Evolutionary conservation across 2,797 vertebrate genomes (phyloP), one percentile per base, ranked within the genome.

Genomic region (Chaetophractus vellerosus): DNA sequence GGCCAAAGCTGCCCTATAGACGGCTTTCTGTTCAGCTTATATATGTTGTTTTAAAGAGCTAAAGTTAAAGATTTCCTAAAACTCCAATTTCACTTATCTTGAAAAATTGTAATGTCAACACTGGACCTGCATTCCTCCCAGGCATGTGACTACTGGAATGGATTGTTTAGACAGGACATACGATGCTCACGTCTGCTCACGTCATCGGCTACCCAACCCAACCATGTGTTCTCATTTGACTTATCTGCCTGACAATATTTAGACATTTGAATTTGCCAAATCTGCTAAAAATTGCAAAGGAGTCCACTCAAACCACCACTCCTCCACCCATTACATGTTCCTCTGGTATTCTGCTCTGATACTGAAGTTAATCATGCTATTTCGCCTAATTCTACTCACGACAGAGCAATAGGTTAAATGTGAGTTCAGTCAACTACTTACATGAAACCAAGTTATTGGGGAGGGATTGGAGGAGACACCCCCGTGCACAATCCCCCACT

Each of bases 81-180:
- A 85, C 26, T 78, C 6, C 23, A 55, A 63, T 78, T 69, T 95
- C 59, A 81, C 64, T 88, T 88, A 72, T 74, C 61, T 95, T 88
- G 52, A 75, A 63, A 91, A 61, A 89, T 7, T 15, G 6, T 28
- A 61, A 36, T 33, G 38, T 33, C 33, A 86, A 80, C 28, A 28
- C 1, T 50, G 21, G 28, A 31, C 36, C 55, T n/a, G 3, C 7
- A 78, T 21, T 38, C 50, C 19, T 74, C 23, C 75, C 16, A 28
- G 28, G 57, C 41, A 88, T 38, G 5, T 6, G 8, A 50, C 48
- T 81, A 9, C 21, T 76, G 52, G 57, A 11, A 16, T 6, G 15
- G 28, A 64, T 23, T 64, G 15, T 45, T 52, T 36, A 78, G 7
- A 52, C 26, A 69, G 5, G 24, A 24, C 19, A 1, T 11, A 3